Evolutionary conservation across 1,140 invertebrate species (phyloP).

Genomic region (Steinernema khuongi): DNA sequence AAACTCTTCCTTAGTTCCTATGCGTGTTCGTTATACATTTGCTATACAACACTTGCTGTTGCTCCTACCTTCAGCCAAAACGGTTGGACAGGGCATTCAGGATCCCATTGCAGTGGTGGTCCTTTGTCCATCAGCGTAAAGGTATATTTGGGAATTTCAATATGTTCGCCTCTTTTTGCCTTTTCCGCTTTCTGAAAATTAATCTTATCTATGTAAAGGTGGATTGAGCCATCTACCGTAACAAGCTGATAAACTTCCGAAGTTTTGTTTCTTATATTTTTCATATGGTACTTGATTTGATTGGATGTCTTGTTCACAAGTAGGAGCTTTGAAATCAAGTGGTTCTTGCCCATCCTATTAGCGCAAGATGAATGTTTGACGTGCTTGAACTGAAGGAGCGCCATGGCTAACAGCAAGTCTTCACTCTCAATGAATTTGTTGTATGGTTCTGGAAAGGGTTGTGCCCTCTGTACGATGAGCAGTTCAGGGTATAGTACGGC

Average conservation of each 20-base stretch:
- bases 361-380: neutral
- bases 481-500: neutral
- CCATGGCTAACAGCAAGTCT: neutral
- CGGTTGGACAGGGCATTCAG: neutral
- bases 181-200: neutral
- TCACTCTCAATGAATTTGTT: conserved; percentile 2
- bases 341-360: neutral
- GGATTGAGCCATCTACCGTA: neutral
- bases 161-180: neutral
- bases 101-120: neutral
- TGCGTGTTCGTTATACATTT: neutral
- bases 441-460: neutral
- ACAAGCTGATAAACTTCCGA: neutral
- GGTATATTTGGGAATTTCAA: neutral
- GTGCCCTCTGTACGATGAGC: neutral
- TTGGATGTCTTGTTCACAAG: neutral
- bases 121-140: neutral
- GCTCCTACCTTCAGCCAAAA: neutral
- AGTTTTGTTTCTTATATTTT: neutral
- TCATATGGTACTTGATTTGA: conserved; percentile 5
- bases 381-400: neutral
- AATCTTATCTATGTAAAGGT: neutral
- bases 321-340: neutral
- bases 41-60: neutral
- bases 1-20: neutral